A percentile compares a stretch with the other conserved stretches of the same genome.
Conservation (phyloP, 2,888 invertebrate genomes). For the Tanypteryx hageni region DNA sequence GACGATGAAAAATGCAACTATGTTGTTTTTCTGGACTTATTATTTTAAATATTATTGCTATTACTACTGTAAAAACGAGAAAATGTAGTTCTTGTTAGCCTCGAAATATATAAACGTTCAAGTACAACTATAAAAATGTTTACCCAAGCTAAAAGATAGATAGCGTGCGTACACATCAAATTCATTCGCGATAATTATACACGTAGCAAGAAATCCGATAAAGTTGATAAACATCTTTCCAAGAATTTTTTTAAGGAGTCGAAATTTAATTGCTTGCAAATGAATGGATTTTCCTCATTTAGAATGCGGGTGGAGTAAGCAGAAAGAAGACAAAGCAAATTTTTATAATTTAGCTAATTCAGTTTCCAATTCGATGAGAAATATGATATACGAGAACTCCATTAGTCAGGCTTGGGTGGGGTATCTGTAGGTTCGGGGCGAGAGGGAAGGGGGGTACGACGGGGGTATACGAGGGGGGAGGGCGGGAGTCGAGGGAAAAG, state of each 20-base stretch:
- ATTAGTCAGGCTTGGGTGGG: conserved; percentile 37
- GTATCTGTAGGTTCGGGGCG: background rate
- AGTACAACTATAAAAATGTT: too few species aligned
- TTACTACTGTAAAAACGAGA: too few species aligned
- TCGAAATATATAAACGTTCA: too few species aligned
- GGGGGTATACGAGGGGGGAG: background rate
- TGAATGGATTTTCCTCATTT: background rate
- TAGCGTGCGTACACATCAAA: background rate
- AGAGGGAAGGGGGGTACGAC: background rate
- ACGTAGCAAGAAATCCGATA: background rate
- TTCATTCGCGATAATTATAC: background rate
- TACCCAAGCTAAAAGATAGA: too few species aligned
- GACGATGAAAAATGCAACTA: too few species aligned
- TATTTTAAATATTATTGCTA: too few species aligned
- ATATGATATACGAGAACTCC: conserved; percentile 42
- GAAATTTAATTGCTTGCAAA: background rate
- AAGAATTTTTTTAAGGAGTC: background rate
- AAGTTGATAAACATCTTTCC: background rate
- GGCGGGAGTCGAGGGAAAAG: background rate
- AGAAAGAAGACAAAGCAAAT: conserved; percentile 24
- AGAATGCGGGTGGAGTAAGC: background rate
- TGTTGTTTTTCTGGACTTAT: too few species aligned
- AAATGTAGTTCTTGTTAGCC: too few species aligned
- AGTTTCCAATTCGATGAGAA: conserved; percentile 51
- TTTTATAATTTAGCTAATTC: conserved; percentile 57